Percentiles rank a stretch among this genome's conserved stretches.
phyloP scores from a whole-genome alignment of 2,888 invertebrate genomes.

The Stenoptilia bipunctidactyla region DNA sequence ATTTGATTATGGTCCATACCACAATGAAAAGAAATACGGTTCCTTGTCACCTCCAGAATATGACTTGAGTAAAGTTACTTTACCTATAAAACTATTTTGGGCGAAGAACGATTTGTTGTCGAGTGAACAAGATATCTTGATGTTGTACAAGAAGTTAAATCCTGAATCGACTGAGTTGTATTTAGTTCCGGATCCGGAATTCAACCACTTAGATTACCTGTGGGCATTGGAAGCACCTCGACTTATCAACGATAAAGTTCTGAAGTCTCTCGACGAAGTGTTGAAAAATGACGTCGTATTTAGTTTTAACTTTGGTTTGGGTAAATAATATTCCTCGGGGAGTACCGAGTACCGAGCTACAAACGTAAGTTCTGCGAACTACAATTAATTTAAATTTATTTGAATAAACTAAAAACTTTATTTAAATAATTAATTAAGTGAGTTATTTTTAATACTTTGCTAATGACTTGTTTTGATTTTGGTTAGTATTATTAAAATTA shows the following conservation, averaged over 20 bases:
- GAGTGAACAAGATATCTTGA: slow-evolving; percentile 71
- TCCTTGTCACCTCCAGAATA: slow-evolving; percentile 72
- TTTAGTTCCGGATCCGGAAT: slow-evolving; percentile 70
- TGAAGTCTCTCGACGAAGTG: slow-evolving; percentile 31
- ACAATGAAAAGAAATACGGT: slow-evolving; percentile 72
- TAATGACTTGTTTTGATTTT: background rate
- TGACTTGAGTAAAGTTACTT: slow-evolving; percentile 67
- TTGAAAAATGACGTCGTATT: slow-evolving; percentile 5
- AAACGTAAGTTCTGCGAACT: background rate
- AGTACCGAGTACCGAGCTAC: slow-evolving; percentile 1
- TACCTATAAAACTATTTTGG: slow-evolving; percentile 76
- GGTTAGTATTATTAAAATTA: background rate
- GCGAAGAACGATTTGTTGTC: slow-evolving; percentile 80
- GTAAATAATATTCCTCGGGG: slow-evolving; percentile 7
- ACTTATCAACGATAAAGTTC: slow-evolving; percentile 67
- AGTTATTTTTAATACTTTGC: too few relatives aligned
- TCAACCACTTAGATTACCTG: slow-evolving; percentile 81
- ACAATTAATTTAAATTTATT: background rate
- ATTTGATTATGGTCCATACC: slow-evolving; percentile 76
- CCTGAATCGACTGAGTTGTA: slow-evolving; percentile 57
- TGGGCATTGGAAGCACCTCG: slow-evolving; percentile 73
- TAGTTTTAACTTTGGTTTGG: slow-evolving; percentile 3
- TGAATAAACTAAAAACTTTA: too few relatives aligned
- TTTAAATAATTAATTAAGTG: too few relatives aligned
- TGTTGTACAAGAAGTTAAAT: slow-evolving; percentile 58